Evolutionary conservation across 2,113 vertebrate genomes (phyloP).

Genomic region (Trichomycterus rosablanca): DNA sequence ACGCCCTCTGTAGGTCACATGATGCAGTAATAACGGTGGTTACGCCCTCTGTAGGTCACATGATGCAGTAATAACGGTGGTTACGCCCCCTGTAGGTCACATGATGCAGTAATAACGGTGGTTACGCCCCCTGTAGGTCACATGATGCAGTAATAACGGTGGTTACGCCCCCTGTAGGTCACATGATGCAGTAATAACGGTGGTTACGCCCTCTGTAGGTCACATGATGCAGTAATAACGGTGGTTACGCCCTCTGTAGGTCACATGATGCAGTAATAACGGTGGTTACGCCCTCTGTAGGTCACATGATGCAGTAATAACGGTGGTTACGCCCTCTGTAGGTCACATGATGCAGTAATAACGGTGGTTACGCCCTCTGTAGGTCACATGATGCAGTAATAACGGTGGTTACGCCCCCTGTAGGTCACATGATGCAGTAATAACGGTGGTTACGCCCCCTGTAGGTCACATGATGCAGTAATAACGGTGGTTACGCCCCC

Average conservation of each 20-base stretch:
- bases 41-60: conserved; percentile 69
- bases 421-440: not conserved
- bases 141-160: conserved; percentile 69
- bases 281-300: conserved; percentile 54
- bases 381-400: conserved; percentile 83
- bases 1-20: not conserved
- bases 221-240: conserved; percentile 75
- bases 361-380: conserved; percentile 29
- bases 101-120: not conserved
- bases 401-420: not conserved
- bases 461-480: conserved; percentile 83
- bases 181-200: not conserved
- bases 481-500: not conserved
- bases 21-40: conserved; percentile 2
- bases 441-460: conserved; percentile 31
- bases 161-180: not conserved
- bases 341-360: not conserved
- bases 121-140: conserved; percentile 65
- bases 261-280: not conserved
- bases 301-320: conserved; percentile 77
- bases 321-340: not conserved
- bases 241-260: not conserved
- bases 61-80: conserved; percentile 65
- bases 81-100: not conserved
- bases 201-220: conserved; percentile 58